phyloP scores from a whole-genome alignment of 2,797 vertebrate genomes.

The Mico argentatus region DNA sequence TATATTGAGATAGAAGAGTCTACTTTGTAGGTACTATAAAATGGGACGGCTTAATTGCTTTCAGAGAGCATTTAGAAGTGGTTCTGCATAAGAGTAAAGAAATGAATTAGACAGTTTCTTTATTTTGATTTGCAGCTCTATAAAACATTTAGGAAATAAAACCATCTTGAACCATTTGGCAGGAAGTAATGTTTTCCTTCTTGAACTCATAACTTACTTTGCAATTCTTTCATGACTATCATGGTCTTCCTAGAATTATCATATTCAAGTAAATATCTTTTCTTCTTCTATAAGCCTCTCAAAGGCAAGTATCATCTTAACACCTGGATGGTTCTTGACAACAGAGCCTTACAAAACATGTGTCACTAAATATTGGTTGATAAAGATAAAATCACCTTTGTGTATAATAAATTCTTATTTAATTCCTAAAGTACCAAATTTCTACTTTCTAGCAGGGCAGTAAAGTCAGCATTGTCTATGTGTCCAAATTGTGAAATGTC shows the following conservation, averaged over 20 bases:
- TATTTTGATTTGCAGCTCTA: conserved; percentile 69
- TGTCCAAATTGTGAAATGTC: not conserved
- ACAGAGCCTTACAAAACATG: not conserved
- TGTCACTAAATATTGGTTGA: conserved; percentile 11
- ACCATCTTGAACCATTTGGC: conserved; percentile 51
- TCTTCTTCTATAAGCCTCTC: not conserved
- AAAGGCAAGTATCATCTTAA: conserved; percentile 41
- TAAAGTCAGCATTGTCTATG: not conserved
- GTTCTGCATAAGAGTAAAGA: conserved; percentile 40
- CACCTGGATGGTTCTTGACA: not conserved
- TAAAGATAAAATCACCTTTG: not conserved
- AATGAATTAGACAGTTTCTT: conserved; percentile 45
- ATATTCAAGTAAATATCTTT: conserved; percentile 35
- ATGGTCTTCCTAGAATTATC: conserved; percentile 36
- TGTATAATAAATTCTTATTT: conserved; percentile 28
- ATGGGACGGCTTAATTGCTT: not conserved
- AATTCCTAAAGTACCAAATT: not conserved
- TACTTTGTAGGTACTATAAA: conserved; percentile 21
- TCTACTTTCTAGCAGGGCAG: not conserved
- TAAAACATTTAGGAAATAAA: conserved; percentile 66
- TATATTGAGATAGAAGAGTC: conserved; percentile 54
- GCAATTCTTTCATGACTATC: conserved; percentile 39
- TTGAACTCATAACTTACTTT: conserved; percentile 60
- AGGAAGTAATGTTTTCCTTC: conserved; percentile 55
- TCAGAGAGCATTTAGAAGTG: conserved; percentile 48